Evolutionary conservation across 2,113 vertebrate genomes (phyloP).

Genomic region (Megalops atlanticus): DNA sequence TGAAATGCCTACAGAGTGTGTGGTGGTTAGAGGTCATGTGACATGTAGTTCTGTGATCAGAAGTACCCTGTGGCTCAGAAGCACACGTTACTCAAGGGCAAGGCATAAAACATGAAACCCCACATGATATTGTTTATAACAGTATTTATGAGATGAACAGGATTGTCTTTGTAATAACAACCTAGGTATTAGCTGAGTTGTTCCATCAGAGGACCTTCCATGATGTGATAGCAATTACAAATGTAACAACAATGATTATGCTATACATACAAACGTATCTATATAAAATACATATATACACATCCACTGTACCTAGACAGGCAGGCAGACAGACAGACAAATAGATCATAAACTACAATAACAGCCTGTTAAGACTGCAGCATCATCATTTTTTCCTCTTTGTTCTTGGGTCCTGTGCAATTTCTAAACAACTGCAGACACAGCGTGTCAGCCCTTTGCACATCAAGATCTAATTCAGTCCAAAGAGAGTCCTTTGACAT

Average conservation of each 20-base stretch:
- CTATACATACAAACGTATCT: not conserved
- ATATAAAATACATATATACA: too few relatives aligned
- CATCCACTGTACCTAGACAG: too few relatives aligned
- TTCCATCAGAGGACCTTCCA: not conserved
- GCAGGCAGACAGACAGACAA: too few relatives aligned
- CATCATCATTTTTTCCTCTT: not conserved
- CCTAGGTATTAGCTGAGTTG: not conserved
- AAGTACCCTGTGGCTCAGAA: slow-evolving; percentile 32
- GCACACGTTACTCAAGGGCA: slow-evolving; percentile 54
- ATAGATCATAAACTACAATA: not conserved
- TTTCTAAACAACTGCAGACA: not conserved
- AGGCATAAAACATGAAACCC: slow-evolving; percentile 50
- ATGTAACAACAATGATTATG: not conserved
- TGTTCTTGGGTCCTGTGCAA: not conserved
- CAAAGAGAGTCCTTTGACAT: not conserved
- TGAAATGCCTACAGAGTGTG: slow-evolving; percentile 52
- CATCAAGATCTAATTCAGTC: not conserved
- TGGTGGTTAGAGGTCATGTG: slow-evolving; percentile 18
- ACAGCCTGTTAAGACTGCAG: not conserved
- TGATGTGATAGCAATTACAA: not conserved
- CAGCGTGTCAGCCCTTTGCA: not conserved
- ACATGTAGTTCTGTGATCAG: slow-evolving; percentile 40
- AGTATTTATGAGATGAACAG: not conserved
- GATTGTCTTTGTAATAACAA: not conserved
- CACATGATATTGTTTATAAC: slow-evolving; percentile 53